phyloP scores from a whole-genome alignment of 2,888 invertebrate genomes.

The Hydrotaea diabolus region DNA sequence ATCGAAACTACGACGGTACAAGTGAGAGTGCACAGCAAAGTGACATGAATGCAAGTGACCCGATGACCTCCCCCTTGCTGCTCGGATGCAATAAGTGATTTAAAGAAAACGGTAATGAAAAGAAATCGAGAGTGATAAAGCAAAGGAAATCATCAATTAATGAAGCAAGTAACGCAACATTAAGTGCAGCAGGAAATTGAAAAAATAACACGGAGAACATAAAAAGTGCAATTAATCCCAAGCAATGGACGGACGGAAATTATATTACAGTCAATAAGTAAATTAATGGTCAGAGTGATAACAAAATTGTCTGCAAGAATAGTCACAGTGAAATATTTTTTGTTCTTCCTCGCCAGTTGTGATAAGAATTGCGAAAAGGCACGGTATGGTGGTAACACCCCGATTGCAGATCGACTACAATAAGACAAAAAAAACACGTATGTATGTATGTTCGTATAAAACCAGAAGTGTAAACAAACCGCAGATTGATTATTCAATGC shows the following conservation, averaged over 20 bases:
- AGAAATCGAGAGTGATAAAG: constrained; percentile 18
- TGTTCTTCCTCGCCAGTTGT: constrained; percentile 11
- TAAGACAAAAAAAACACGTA: not conserved
- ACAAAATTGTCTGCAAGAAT: not conserved
- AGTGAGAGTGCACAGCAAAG: not conserved
- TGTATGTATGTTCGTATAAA: too few relatives aligned
- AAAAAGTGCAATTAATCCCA: constrained; percentile 17
- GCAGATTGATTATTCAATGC: constrained; percentile 39
- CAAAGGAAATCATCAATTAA: constrained; percentile 54
- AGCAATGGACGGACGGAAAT: not conserved
- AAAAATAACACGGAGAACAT: not conserved
- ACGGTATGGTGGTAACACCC: not conserved
- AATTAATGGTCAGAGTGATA: not conserved
- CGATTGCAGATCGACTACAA: constrained; percentile 26
- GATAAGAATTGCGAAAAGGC: not conserved
- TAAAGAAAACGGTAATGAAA: not conserved
- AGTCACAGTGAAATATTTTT: constrained; percentile 32
- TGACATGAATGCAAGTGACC: not conserved
- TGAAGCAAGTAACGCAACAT: constrained; percentile 25
- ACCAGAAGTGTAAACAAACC: constrained; percentile 54
- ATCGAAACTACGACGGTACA: not conserved
- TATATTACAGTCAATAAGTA: not conserved
- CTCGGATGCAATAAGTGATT: not conserved
- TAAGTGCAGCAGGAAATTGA: constrained; percentile 53
- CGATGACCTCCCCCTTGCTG: constrained; percentile 11